phyloP scores from a whole-genome alignment of 2,113 vertebrate species.

The Sialia sialis region DNA sequence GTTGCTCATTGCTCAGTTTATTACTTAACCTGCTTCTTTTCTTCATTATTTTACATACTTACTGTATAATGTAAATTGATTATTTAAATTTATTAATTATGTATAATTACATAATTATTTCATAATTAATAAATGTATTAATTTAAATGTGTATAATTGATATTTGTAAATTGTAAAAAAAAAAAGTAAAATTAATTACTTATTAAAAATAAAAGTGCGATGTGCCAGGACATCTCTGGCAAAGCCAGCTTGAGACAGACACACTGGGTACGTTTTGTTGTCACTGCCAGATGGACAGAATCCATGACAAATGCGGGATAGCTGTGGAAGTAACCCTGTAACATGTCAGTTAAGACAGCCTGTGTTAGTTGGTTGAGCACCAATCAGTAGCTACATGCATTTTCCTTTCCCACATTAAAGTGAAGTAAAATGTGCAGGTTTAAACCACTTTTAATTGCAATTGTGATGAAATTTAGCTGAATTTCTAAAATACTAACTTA shows the following conservation, averaged over 20 bases:
- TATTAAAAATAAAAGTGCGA: not conserved
- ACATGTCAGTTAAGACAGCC: not conserved
- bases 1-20: not conserved
- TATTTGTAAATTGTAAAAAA: no score
- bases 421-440: not conserved
- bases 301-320: not conserved
- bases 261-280: not conserved
- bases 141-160: no score
- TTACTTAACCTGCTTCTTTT: not conserved
- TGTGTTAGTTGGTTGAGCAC: not conserved
- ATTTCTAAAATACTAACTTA: not conserved
- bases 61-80: no score
- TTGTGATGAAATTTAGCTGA: not conserved
- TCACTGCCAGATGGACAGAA: not conserved
- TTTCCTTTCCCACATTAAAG: not conserved
- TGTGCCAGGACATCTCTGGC: not conserved
- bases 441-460: not conserved
- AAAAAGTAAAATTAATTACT: no score
- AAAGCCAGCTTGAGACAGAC: not conserved
- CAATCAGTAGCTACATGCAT: not conserved
- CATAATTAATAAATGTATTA: no score
- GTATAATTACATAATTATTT: no score
- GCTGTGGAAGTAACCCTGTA: not conserved
- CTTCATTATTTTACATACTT: no score
- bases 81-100: no score